Conservation (phyloP, 92 coral and sea anemone species). For the Plumapathes pennacea region DNA sequence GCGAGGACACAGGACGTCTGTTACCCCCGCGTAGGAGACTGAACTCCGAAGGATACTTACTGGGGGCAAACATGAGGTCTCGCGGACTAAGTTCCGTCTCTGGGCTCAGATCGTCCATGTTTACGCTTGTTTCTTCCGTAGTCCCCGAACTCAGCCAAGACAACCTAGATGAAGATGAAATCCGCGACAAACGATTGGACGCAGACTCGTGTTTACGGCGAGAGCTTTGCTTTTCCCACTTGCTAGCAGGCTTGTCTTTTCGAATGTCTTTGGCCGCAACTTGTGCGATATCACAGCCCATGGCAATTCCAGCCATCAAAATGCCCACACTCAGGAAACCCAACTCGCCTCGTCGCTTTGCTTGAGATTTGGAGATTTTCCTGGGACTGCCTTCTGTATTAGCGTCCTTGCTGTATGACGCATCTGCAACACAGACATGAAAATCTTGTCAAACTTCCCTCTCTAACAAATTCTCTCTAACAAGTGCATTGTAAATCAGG, state of each 20-base stretch:
- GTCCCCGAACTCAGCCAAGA: slow-evolving; percentile 75
- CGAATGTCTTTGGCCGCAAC: slow-evolving; percentile 57
- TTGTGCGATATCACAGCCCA: slow-evolving; percentile 44
- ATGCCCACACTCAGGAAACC: slow-evolving; percentile 59
- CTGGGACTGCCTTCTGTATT: no score
- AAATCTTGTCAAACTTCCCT: no score
- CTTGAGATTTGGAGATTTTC: slow-evolving; percentile 17
- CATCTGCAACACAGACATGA: no score
- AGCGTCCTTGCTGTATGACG: no score
- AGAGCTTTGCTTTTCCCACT: slow-evolving; percentile 63
- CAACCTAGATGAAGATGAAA: no score
- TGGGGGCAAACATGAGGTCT: slow-evolving; percentile 28
- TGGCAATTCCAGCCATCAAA: slow-evolving; percentile 40
- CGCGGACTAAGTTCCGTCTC: slow-evolving; percentile 45
- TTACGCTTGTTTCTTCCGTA: slow-evolving; percentile 39
- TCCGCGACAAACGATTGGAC: slow-evolving; percentile 56
- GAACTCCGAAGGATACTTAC: slow-evolving; percentile 17
- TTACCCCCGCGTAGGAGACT: slow-evolving; percentile 38
- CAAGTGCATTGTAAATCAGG: no score
- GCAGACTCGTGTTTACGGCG: slow-evolving; percentile 74
- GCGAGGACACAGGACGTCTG: slow-evolving; percentile 81
- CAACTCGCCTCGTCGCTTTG: slow-evolving; percentile 49
- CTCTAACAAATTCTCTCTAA: no score
- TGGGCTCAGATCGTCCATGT: slow-evolving; percentile 16
- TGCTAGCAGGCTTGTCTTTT: slow-evolving; percentile 42